Conservation (phyloP, 2,113 vertebrate genomes). For the Cercocebus atys region DNA sequence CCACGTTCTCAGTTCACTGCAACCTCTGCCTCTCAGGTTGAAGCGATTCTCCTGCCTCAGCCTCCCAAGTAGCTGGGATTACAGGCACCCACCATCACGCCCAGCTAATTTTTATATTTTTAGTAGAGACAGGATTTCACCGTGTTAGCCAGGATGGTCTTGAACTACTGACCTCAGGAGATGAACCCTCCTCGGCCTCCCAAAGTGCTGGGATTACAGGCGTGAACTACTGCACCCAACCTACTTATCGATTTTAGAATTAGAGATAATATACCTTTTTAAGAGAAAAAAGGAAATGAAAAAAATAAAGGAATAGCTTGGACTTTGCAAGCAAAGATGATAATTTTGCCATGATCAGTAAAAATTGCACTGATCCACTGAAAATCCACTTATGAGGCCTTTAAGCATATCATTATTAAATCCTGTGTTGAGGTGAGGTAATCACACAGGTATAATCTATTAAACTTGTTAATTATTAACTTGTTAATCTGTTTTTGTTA, state of each 20-base stretch:
- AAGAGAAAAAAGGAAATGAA: neutral
- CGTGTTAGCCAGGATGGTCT: too few species aligned
- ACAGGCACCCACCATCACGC: too few species aligned
- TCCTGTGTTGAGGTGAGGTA: neutral
- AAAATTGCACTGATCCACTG: neutral
- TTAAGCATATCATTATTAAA: slow-evolving; percentile 15
- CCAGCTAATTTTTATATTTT: too few species aligned
- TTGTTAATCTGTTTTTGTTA: neutral
- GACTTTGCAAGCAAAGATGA: slow-evolving; percentile 3
- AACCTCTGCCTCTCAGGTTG: too few species aligned
- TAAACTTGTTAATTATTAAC: slow-evolving; percentile 30
- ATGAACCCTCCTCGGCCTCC: too few species aligned
- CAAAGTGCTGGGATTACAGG: too few species aligned
- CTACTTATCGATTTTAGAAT: slow-evolving; percentile 33
- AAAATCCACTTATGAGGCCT: neutral
- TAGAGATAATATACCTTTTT: slow-evolving; percentile 14
- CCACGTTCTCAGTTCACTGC: too few species aligned
- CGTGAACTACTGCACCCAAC: too few species aligned
- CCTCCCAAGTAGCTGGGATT: too few species aligned
- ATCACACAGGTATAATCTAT: slow-evolving; percentile 23
- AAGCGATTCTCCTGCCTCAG: too few species aligned
- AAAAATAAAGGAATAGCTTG: slow-evolving; percentile 36
- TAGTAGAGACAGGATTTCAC: too few species aligned
- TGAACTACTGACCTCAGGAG: too few species aligned
- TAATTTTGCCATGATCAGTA: neutral